Evolutionary conservation across 2,797 vertebrate species (phyloP).

Genomic region (Salarias fasciatus): DNA sequence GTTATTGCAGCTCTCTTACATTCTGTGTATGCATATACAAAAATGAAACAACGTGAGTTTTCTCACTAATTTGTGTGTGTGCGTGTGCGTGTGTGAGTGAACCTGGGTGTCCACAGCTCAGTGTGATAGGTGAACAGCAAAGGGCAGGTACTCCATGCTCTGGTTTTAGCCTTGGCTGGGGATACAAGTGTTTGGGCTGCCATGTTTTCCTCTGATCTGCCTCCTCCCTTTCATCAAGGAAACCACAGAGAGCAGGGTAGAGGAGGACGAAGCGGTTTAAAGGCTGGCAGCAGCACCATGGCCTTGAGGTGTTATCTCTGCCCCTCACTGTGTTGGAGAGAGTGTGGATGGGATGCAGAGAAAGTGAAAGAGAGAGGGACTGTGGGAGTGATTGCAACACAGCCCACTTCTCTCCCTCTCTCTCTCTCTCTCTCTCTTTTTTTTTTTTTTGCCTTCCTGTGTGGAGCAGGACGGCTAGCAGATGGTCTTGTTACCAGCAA

Average conservation of each 20-base stretch:
- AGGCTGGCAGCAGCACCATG: conserved; percentile 77
- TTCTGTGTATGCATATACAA: no score
- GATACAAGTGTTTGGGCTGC: conserved; percentile 64
- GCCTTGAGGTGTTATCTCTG: conserved; percentile 82
- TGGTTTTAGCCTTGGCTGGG: conserved; percentile 60
- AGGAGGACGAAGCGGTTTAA: conserved; percentile 68
- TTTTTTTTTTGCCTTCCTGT: conserved; percentile 31
- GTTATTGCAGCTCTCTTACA: not conserved
- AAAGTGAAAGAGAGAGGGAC: conserved; percentile 29
- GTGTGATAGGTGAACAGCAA: conserved; percentile 51
- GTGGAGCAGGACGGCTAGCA: conserved; percentile 83
- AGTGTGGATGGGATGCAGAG: conserved; percentile 41
- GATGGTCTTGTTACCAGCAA: conserved; percentile 88
- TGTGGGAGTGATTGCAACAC: conserved; percentile 62
- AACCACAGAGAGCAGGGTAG: conserved; percentile 66
- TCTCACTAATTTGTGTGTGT: not conserved
- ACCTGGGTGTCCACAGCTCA: conserved; percentile 28
- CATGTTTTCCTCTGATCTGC: conserved; percentile 74
- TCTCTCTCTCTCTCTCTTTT: no score
- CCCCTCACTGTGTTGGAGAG: conserved; percentile 70
- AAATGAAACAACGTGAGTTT: no score
- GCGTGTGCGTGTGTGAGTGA: not conserved
- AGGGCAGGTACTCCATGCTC: conserved; percentile 58
- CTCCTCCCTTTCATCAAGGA: conserved; percentile 69
- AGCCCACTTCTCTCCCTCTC: conserved; percentile 39